A percentile compares a stretch with the other conserved stretches of the same genome.
Conservation (phyloP, 92 coral and sea anemone genomes). For the Parazoanthus swiftii region DNA sequence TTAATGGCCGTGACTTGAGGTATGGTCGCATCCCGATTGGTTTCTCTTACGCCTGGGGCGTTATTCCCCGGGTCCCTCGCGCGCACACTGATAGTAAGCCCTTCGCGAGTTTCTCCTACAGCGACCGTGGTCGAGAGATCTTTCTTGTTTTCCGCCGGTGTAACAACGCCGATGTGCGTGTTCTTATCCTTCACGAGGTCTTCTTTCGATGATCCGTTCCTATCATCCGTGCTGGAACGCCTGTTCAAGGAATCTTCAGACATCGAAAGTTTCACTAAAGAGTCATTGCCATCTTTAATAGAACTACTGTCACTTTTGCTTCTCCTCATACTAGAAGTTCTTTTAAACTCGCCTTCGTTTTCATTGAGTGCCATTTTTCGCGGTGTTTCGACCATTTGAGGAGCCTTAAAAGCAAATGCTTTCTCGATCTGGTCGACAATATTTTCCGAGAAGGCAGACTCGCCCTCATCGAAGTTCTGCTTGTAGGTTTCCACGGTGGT, state of each 20-base stretch:
- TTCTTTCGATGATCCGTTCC: constrained; percentile 8
- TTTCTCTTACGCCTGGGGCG: background rate
- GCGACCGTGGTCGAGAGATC: constrained; percentile 34
- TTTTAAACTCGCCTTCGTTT: constrained; percentile 52
- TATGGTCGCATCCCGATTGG: constrained; percentile 43
- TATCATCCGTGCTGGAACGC: constrained; percentile 25
- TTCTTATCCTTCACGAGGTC: constrained; percentile 16
- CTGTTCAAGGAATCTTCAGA: constrained; percentile 49
- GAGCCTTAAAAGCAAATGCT: constrained; percentile 87
- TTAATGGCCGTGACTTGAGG: constrained; percentile 56
- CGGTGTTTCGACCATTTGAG: constrained; percentile 65
- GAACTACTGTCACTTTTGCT: constrained; percentile 32
- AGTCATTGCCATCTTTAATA: background rate
- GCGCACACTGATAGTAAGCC: constrained; percentile 43
- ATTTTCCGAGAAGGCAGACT: constrained; percentile 85
- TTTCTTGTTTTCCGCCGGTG: constrained; percentile 3
- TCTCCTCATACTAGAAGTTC: constrained; percentile 51
- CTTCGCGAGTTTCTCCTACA: constrained; percentile 38
- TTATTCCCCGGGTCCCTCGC: constrained; percentile 29
- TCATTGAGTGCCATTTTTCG: constrained; percentile 39
- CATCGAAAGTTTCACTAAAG: constrained; percentile 17
- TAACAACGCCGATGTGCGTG: background rate
- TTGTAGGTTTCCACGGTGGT: constrained; percentile 92
- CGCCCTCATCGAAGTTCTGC: constrained; percentile 77
- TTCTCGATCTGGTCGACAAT: constrained; percentile 95